Base-by-base conservation (phyloP, 2,888 invertebrate species). In the Cerastoderma edule region DNA sequence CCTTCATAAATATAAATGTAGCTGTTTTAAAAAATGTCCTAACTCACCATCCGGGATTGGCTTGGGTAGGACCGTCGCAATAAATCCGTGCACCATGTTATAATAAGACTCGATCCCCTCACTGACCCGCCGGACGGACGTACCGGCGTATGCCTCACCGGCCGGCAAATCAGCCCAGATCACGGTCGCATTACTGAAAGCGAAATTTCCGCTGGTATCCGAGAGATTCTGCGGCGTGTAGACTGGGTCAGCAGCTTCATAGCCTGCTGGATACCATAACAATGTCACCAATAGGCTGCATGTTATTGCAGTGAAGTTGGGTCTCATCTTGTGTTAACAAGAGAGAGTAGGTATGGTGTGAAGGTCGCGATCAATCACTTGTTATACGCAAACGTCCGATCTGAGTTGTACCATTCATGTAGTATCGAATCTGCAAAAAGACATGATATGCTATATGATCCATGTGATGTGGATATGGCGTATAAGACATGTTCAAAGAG, bases 11-110 rank as follows among this genome's bases (percentile, higher is more conserved):
- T 39, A 10, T 39, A 39, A 39, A 10, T 39, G 39, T 39, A 10
- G 39, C 16, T 10, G 39, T 39, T 16, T 39, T 16, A 39, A 22
- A 13, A 67, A 48, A 27, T 13, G 13, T 5, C 19, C 0, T 24
- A 24, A 71, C 83, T 73, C 72, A 85, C 85, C 76, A 50, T 78
- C 75, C 2, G 81, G 81, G 30, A 84, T 53, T n/a, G 80, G 83
- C 27, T 69, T 46, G 19, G 78, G 73, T 50, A 85, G 83, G 1
- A 83, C 80, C 16, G 71, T 69, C 39, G 67, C 69, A 2, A 85
- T 75, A 72, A 85, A 85, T 30, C 76, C 60, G 44, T 81, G 83
- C 1, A 80, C 74, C 35, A 85, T 71, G 56, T 74, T 67, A 54
- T 84, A 78, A 28, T 80, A 72, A 1, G 76, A 66, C 28, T 39